phyloP scores from a whole-genome alignment of 2,113 vertebrate species.

The Silurus glanis region DNA sequence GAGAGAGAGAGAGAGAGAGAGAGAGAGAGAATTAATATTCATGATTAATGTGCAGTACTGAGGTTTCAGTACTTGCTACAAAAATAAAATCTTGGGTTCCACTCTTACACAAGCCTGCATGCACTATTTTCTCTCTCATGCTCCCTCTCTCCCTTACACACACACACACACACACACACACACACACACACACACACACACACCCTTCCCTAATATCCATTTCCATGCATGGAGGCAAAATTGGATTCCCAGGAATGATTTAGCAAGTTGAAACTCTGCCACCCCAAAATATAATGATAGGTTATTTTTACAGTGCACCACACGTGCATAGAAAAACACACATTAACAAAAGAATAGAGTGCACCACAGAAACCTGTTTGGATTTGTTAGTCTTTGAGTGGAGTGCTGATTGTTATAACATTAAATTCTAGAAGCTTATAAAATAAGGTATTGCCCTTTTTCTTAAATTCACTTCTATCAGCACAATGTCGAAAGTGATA shows the following conservation, averaged over 20 bases:
- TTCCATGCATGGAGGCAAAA: slow-evolving; percentile 60
- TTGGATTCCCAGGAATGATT: slow-evolving; percentile 64
- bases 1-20: too few species aligned
- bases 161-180: slow-evolving; percentile 5
- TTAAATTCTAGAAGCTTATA: slow-evolving; percentile 14
- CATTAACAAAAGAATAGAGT: slow-evolving; percentile 35
- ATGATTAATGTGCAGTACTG: slow-evolving; percentile 41
- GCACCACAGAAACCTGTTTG: slow-evolving; percentile 40
- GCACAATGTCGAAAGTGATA: background rate
- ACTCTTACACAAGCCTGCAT: background rate
- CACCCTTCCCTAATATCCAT: slow-evolving; percentile 55
- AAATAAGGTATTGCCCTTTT: background rate
- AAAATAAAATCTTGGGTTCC: slow-evolving; percentile 9
- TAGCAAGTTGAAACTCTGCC: slow-evolving; percentile 57
- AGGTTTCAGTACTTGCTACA: slow-evolving; percentile 20
- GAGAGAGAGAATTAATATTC: background rate
- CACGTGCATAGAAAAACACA: slow-evolving; percentile 43
- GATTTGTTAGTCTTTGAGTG: slow-evolving; percentile 3
- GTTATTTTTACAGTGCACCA: slow-evolving; percentile 45
- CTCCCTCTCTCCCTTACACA: background rate
- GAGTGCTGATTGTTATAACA: slow-evolving; percentile 25
- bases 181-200: background rate
- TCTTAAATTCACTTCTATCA: slow-evolving; percentile 30
- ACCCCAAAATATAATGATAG: slow-evolving; percentile 60
- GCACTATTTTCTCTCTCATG: background rate